These are phyloP conservation scores for Metacarcinus magister DNA, from an alignment of 2,888 invertebrate genomes.

Conservation along the genomic window DNA sequence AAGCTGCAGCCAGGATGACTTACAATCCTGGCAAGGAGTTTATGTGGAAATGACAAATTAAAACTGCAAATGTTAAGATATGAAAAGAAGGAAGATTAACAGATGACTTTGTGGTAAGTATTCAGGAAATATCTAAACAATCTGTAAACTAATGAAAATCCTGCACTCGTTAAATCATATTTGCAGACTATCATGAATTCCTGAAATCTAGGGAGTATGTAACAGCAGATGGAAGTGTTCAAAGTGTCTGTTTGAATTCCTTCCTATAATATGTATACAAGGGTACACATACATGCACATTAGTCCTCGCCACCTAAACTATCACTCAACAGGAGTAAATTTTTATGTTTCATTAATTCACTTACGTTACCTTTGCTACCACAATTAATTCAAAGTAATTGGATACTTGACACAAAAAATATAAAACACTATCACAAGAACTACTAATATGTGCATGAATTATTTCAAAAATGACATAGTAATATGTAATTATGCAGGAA, in stretches of 20 bases:
- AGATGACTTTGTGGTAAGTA: not conserved
- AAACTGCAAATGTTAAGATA: not conserved
- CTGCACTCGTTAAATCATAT: not conserved
- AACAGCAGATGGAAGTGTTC: not conserved
- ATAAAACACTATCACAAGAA: not conserved
- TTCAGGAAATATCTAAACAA: not conserved
- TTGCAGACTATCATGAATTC: not conserved
- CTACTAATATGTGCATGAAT: not conserved
- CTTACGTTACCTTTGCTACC: not conserved
- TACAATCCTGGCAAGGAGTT: not conserved
- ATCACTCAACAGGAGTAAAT: not conserved
- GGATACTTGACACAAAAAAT: not conserved
- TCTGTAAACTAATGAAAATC: not conserved
- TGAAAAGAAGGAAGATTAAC: not conserved
- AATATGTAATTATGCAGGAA: not conserved
- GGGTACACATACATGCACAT: not conserved
- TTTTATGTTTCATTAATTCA: not conserved
- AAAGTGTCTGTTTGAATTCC: not conserved
- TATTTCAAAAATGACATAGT: not conserved
- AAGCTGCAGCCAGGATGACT: not conserved
- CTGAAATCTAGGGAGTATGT: not conserved
- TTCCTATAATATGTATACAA: not conserved
- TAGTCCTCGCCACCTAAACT: not conserved
- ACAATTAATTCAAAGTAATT: not conserved
- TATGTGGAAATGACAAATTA: not conserved